These are phyloP conservation scores for Hyperoodon ampullatus DNA, from an alignment of 2,113 vertebrate species.

Conservation along the genomic window DNA sequence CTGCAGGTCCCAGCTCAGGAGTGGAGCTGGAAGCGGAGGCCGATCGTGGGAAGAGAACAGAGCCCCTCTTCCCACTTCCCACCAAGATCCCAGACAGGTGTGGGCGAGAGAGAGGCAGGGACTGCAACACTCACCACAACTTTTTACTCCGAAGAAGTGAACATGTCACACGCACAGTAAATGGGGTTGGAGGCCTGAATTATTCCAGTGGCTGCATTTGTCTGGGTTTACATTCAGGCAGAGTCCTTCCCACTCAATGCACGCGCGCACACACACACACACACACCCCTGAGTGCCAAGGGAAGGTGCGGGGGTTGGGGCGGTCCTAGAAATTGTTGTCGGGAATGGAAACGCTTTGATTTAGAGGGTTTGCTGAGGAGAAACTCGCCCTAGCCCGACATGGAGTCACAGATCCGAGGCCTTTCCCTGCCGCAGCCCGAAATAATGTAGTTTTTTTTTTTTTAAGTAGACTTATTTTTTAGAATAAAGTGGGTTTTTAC, in stretches of 20 bases:
- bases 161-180: no score
- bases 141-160: not conserved
- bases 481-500: not conserved
- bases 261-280: no score
- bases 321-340: not conserved
- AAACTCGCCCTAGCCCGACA: rapidly evolving
- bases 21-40: not conserved
- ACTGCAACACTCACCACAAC: not conserved
- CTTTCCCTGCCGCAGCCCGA: rapidly evolving
- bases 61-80: not conserved
- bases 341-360: not conserved
- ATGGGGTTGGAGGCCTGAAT: not conserved
- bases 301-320: not conserved
- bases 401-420: not conserved
- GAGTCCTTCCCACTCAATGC: rapidly evolving
- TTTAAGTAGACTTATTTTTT: not conserved
- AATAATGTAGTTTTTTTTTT: not conserved
- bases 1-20: not conserved
- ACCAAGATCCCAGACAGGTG: not conserved
- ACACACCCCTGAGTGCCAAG: rapidly evolving
- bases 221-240: not conserved
- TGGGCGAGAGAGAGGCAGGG: not conserved
- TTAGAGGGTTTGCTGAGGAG: not conserved
- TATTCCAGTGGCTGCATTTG: not conserved
- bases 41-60: not conserved